Conservation (phyloP, 2,113 vertebrate species). For the Bos indicus region DNA sequence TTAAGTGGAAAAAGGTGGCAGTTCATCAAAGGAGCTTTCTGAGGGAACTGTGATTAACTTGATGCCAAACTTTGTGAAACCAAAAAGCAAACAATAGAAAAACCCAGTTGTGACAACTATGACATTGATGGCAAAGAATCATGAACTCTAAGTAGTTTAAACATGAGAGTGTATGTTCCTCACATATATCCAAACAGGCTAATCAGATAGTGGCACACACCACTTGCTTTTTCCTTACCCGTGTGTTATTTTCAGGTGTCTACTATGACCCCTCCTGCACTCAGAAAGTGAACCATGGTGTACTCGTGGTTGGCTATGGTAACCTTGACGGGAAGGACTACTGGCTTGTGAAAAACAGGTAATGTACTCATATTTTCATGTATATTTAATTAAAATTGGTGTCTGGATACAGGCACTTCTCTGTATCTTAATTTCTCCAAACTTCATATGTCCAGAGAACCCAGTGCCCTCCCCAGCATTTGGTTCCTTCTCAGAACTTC, state of each 20-base stretch:
- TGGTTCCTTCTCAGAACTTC: not conserved
- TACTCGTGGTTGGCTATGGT: constrained; percentile 90
- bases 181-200: not conserved
- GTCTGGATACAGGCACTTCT: not conserved
- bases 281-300: constrained; percentile 84
- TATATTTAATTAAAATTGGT: constrained; percentile 1
- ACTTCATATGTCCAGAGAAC: not conserved
- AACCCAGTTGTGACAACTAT: not conserved
- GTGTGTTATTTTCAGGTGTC: constrained; percentile 80
- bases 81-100: not conserved
- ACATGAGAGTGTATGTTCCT: not conserved
- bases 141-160: not conserved
- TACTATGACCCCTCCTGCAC: constrained; percentile 86
- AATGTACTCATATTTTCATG: not conserved
- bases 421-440: not conserved
- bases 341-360: constrained; percentile 99
- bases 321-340: constrained; percentile 84
- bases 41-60: not conserved
- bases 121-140: not conserved
- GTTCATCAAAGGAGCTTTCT: not conserved
- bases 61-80: not conserved
- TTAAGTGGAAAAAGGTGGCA: not conserved
- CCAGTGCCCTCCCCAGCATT: not conserved
- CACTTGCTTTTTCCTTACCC: not conserved
- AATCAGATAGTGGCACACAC: not conserved